phyloP scores from a whole-genome alignment of 1,140 invertebrate genomes.

The Musca vetustissima region DNA sequence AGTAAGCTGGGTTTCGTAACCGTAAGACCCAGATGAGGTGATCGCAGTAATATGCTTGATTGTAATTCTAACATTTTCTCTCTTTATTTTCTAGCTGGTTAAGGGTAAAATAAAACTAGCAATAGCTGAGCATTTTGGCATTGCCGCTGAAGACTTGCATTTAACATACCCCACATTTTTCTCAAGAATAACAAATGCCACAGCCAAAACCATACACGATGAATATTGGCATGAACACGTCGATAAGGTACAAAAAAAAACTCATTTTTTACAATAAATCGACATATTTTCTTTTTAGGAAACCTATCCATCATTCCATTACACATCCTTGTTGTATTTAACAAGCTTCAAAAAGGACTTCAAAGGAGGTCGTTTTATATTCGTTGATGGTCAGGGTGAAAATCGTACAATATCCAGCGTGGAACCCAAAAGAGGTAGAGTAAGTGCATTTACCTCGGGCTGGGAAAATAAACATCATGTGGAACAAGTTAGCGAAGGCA shows the following conservation, averaged over 20 bases:
- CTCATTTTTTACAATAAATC: too few relatives aligned
- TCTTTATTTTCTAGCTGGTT: constrained; percentile 60
- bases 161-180: constrained; percentile 86
- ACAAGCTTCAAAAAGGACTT: constrained; percentile 75
- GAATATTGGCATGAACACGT: constrained; percentile 88
- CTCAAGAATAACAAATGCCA: constrained; percentile 70
- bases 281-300: constrained; percentile 63
- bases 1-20: too few relatives aligned
- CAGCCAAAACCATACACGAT: constrained; percentile 74
- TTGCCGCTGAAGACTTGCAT: constrained; percentile 67
- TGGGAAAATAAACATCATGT: constrained; percentile 81
- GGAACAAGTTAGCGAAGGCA: constrained; percentile 75
- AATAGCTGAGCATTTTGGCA: constrained; percentile 74
- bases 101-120: constrained; percentile 77
- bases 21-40: too few relatives aligned
- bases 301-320: constrained; percentile 83
- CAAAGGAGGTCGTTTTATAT: constrained; percentile 79
- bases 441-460: constrained; percentile 85
- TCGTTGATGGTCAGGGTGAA: constrained; percentile 62
- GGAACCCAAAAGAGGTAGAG: constrained; percentile 76
- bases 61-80: constrained; percentile 41
- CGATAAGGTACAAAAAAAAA: constrained; percentile 70
- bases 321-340: constrained; percentile 80
- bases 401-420: constrained; percentile 65
- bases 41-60: too few relatives aligned